Base-by-base conservation (phyloP, 2,113 vertebrate genomes). In the Tachycineta bicolor region DNA sequence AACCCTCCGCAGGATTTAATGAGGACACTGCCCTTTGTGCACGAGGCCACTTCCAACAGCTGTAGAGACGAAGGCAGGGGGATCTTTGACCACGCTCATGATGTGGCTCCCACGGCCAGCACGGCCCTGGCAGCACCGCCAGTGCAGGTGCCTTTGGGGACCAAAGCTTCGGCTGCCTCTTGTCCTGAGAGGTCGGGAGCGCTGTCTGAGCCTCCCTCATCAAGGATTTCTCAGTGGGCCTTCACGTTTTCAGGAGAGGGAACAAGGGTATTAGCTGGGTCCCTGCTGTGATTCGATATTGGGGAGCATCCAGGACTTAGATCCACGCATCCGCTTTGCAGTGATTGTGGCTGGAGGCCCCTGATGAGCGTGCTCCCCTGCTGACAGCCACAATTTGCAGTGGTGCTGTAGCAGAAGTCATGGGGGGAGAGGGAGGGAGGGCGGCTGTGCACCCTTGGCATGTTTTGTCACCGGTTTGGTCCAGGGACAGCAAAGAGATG, bases 21-120 rank as follows among this genome's bases (percentile, higher is more conserved):
- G 94, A 97, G 87, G 93, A 95, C 23, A 41, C 90, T 87, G 94
- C 80, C 92, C 87, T 92, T 96, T 96, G 78, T 93, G 63, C 34
- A 2, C 0, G 0, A 64, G 81, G 80, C 65, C 80, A 63, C 37
- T 67, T 73, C 55, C 67, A 96, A 55, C 89, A 97, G 95, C 96
- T 97, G 93, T 17, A 87, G 93, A 83, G 78, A 94, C 37, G 76
- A 63, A 77, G 92, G 90, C 89, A 84, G 65, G 28, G 56, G 33
- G 69, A 83, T 50, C 82, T 77, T 21, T 52, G 73, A 18, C 2
- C 18, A 67, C 0, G 2, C 33, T 74, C 59, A 23, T 0, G 4
- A 70, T 0, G 6, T 63, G 81, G 74, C 29, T 83, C 64, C 67
- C 59, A 50, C 3, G 0, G 31, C 0, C 2, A 92, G 49, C 25